Evolutionary conservation across 2,888 invertebrate species (phyloP), one percentile per base, ranked within the genome.

Genomic region (Branchellion lobata): DNA sequence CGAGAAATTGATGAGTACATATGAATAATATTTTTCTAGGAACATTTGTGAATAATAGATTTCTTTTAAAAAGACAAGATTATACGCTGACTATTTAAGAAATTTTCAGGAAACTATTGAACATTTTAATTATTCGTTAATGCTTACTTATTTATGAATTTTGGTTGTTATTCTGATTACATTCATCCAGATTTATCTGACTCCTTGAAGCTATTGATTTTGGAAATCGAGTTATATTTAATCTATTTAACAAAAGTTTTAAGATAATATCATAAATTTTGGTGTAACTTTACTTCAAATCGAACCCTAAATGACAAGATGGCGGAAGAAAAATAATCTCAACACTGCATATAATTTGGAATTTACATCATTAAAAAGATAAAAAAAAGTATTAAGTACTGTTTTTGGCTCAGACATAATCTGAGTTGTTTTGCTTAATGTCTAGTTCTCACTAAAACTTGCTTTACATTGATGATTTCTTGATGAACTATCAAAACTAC

Each of bases 261-360:
- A 57, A 57, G 24, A 24, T 24, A 57, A 57, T 14, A 18, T 57
- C 21, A 18, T n/a, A 18, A 5, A 24, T 57, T 47, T 57, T 57
- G 21, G 3, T 57, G 3, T 14, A 57, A 24, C n/a, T 5, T 24
- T 57, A n/a, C 11, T 3, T 24, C 3, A 57, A 57, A 57, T 57
- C 21, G 21, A 24, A 24, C 24, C 3, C 21, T 24, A 57, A 57
- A 18, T 57, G 61, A 57, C 61, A 57, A 57, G 61, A 57, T 57
- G 61, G 61, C 61, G 61, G 61, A 57, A 57, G 61, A 57, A 57
- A 57, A 57, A 24, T 5, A 57, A 57, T 57, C 61, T n/a, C 3
- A 57, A 57, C 21, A 57, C 61, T 24, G 24, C 61, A 57, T 24
- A 57, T 40, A 40, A 40, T 40, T 40, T 40, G 40, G 40, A 40